A percentile compares a stretch with the other conserved stretches of the same genome.
These are phyloP conservation scores for Silvanus unidentatus DNA, from an alignment of 2,888 invertebrate genomes.

Conservation along the genomic window DNA sequence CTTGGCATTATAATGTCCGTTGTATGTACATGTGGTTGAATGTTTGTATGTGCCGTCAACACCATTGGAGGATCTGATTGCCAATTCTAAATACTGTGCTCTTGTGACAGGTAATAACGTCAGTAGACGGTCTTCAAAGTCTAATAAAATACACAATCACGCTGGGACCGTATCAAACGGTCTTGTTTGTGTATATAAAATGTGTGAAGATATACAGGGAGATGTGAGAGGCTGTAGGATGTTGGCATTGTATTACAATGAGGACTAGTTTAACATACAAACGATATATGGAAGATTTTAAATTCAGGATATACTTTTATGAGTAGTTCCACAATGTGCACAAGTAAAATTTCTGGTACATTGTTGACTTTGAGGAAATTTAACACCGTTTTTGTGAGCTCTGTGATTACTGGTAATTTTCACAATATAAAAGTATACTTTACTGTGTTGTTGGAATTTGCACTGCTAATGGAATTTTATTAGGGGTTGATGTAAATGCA, in stretches of 20 bases:
- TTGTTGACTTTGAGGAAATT: no score
- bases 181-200: slow-evolving; percentile 9
- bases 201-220: not conserved
- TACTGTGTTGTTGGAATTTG: no score
- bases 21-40: no score
- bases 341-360: not conserved
- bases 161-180: slow-evolving; percentile 11
- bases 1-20: no score
- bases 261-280: slow-evolving; percentile 20
- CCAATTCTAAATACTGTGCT: slow-evolving; percentile 8
- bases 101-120: slow-evolving; percentile 6
- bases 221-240: no score
- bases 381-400: not conserved
- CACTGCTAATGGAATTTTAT: not conserved
- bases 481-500: not conserved
- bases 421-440: no score
- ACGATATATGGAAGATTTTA: slow-evolving; percentile 16
- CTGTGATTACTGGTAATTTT: not conserved
- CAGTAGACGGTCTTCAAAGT: slow-evolving; percentile 6
- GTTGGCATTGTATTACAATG: slow-evolving; percentile 22
- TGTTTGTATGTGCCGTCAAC: slow-evolving; percentile 4
- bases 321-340: not conserved
- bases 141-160: slow-evolving; percentile 19
- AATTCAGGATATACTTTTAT: slow-evolving; percentile 16
- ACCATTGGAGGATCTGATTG: slow-evolving; percentile 1